These are phyloP conservation scores for Esox niger DNA, from an alignment of 2,113 vertebrate genomes.

Conservation along the genomic window DNA sequence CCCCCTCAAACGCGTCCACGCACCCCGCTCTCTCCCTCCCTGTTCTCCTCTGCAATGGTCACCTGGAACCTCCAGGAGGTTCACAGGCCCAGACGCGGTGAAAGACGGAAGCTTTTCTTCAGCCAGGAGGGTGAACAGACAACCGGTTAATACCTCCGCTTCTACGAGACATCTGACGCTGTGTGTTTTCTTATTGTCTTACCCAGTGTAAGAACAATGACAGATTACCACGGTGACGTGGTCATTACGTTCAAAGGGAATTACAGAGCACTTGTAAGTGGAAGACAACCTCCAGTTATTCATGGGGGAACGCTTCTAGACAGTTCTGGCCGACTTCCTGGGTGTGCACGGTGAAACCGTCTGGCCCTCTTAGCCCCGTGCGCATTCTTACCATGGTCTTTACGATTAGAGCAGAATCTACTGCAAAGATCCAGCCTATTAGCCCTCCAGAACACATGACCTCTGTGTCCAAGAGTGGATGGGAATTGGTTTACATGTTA, in stretches of 20 bases:
- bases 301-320: neutral
- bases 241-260: neutral
- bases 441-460: slow-evolving; percentile 46
- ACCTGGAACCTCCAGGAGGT: neutral
- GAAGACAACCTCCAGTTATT: neutral
- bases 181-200: neutral
- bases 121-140: no score
- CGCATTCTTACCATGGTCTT: neutral
- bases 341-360: neutral
- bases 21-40: slow-evolving; percentile 28
- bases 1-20: slow-evolving; percentile 29
- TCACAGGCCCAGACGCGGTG: neutral
- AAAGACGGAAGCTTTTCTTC: no score
- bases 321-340: neutral
- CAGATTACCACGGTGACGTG: neutral
- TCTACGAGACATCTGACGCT: neutral
- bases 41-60: slow-evolving; percentile 16
- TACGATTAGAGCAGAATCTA: neutral
- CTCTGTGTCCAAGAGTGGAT: slow-evolving; percentile 54
- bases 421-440: slow-evolving; percentile 1
- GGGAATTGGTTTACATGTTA: slow-evolving; percentile 49
- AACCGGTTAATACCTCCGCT: neutral
- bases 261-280: neutral
- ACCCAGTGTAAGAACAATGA: neutral
- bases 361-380: neutral